A percentile compares a stretch with the other conserved stretches of the same genome.
Evolutionary conservation across 1,140 invertebrate genomes (phyloP).

Genomic region (Zaprionus davidi): DNA sequence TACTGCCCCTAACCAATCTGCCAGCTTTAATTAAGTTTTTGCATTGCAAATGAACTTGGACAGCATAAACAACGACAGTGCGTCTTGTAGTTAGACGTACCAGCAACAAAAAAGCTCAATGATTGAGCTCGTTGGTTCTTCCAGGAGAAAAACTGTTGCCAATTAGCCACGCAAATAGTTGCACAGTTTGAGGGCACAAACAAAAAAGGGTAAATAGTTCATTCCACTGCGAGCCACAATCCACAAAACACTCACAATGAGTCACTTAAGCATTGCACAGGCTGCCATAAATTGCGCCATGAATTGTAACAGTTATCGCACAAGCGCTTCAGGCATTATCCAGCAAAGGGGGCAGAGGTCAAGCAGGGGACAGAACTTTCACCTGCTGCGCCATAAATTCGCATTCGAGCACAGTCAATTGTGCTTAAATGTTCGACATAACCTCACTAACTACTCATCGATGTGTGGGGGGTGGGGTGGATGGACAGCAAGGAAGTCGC

Average conservation of each 20-base stretch:
- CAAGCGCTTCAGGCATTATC: background rate
- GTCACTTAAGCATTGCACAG: slow-evolving; percentile 7
- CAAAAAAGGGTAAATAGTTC: slow-evolving; percentile 18
- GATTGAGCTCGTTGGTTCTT: slow-evolving; percentile 55
- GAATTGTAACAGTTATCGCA: slow-evolving; percentile 23
- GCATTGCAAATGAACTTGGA: slow-evolving; percentile 54
- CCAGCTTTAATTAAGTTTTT: slow-evolving; percentile 53
- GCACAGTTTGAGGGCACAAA: background rate
- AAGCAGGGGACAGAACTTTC: slow-evolving; percentile 54
- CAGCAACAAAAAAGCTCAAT: slow-evolving; percentile 22
- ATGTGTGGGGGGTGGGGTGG: background rate
- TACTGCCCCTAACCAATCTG: background rate
- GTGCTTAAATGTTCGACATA: slow-evolving; percentile 58
- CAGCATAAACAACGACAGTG: slow-evolving; percentile 39
- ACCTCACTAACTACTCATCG: slow-evolving; percentile 22
- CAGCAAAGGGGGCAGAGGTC: no score
- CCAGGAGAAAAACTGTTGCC: background rate
- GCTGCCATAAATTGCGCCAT: slow-evolving; percentile 55
- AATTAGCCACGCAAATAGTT: slow-evolving; percentile 59
- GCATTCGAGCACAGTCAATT: slow-evolving; percentile 61
- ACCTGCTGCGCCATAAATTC: slow-evolving; percentile 74
- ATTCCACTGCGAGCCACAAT: background rate
- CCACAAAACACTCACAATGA: slow-evolving; percentile 3
- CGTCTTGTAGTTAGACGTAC: background rate
- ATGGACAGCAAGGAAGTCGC: background rate